phyloP scores from a whole-genome alignment of 2,888 invertebrate genomes.

The Melieria crassipennis region DNA sequence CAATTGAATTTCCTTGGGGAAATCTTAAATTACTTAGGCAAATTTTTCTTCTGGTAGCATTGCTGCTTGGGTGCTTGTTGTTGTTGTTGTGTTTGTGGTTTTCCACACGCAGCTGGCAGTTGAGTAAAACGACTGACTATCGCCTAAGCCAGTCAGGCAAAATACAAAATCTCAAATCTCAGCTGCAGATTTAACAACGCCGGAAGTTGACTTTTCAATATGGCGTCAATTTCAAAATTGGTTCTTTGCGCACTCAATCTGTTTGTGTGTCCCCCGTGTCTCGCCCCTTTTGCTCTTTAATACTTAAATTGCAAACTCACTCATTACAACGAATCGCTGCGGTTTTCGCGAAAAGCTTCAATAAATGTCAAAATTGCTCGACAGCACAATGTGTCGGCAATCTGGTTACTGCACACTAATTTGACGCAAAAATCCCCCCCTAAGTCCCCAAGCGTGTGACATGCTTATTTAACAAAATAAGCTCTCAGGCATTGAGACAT shows the following conservation, averaged over 20 bases:
- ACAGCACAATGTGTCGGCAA: neutral
- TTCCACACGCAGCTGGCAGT: neutral
- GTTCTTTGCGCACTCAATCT: neutral
- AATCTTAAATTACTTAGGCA: constrained; percentile 6
- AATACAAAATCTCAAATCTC: neutral
- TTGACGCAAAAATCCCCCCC: neutral
- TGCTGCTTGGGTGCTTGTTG: too few species aligned
- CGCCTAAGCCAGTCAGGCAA: neutral
- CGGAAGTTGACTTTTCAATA: constrained; percentile 4
- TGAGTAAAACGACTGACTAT: too few species aligned
- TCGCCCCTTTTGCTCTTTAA: neutral
- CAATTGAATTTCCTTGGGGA: constrained; percentile 22
- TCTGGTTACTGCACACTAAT: neutral
- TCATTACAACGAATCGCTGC: neutral
- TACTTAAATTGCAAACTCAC: too few species aligned
- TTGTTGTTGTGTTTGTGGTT: neutral
- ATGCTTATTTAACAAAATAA: constrained; percentile 26
- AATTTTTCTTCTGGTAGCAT: too few species aligned
- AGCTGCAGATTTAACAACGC: too few species aligned
- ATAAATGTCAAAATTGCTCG: constrained; percentile 11
- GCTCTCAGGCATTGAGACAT: neutral
- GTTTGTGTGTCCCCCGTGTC: neutral
- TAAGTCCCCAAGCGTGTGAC: neutral
- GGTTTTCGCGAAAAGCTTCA: neutral
- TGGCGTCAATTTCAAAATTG: neutral